Evolutionary conservation across 2,113 vertebrate genomes (phyloP), one percentile per base, ranked within the genome.

Genomic region (Alces alces): DNA sequence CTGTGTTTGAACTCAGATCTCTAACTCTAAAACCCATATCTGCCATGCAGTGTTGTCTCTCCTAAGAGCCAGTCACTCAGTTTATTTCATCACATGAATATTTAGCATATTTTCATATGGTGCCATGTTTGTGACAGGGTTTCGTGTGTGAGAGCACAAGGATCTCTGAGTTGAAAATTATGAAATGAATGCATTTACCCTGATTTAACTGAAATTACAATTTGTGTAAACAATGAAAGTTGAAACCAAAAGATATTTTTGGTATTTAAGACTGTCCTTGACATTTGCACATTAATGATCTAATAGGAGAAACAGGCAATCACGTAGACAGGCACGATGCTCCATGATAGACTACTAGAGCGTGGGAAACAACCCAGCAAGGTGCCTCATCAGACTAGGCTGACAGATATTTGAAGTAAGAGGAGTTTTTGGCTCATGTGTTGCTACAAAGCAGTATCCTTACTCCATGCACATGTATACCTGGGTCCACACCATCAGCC

Each of bases 201-300:
- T n/a, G 47, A 57, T 96, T 86, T 91, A 78, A 84, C 39, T 78
- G 21, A 85, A 86, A 47, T 82, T 55, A 54, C 19, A 66, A 86
- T n/a, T 79, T 7, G 33, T 57, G 19, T 89, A 91, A 96, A 96
- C 45, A 91, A 86, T 4, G 76, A 27, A 95, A 91, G 39, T 87
- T 87, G 52, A 96, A 92, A 95, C 61, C 57, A 73, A 89, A 96
- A 96, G 83, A 58, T 95, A 73, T 58, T 87, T 87, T 93, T 92
- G 64, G 25, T 91, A 47, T 45, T 89, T 79, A 50, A 95, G 61
- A 64, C 61, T 86, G 60, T 66, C 36, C 47, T 58, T 96, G 86
- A 66, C 70, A 30, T 78, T 82, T 61, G 86, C 43, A 91, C 86
- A 54, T 76, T 55, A 87, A 64, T 87, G 47, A 92, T 66, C 21